Conservation (phyloP, 1,140 invertebrate genomes). For the Neodiprion lecontei region DNA sequence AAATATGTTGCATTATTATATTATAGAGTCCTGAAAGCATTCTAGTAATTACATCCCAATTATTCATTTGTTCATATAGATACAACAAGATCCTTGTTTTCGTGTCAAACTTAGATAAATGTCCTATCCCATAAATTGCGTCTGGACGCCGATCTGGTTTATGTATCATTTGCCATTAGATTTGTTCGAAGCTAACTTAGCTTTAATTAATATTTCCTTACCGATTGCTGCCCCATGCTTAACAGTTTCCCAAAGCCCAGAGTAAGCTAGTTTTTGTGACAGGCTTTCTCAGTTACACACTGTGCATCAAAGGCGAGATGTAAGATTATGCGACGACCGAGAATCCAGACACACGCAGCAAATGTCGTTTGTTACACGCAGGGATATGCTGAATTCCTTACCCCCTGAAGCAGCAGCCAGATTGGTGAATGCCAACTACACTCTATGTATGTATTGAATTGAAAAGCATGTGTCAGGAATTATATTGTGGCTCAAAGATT, state of each 20-base stretch:
- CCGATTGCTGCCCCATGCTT: neutral
- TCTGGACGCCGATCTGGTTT: neutral
- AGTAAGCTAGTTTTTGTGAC: conserved; percentile 55
- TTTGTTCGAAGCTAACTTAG: neutral
- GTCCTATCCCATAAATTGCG: neutral
- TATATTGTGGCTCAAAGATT: neutral
- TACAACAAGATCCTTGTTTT: neutral
- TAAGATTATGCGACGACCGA: conserved; percentile 75
- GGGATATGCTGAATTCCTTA: conserved; percentile 71
- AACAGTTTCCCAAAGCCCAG: conserved; percentile 1
- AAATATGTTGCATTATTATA: no score
- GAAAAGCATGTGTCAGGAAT: neutral
- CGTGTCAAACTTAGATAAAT: neutral
- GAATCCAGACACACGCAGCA: conserved; percentile 75
- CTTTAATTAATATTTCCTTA: no score
- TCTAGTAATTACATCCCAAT: neutral
- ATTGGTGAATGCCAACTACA: conserved; percentile 74
- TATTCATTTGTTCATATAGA: no score
- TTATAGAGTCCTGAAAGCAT: neutral
- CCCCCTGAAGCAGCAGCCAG: conserved; percentile 71
- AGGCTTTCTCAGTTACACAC: conserved; percentile 77
- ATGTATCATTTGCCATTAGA: neutral
- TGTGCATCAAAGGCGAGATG: conserved; percentile 75
- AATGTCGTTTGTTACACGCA: conserved; percentile 73
- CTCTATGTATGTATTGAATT: conserved; percentile 68